Percentiles rank a stretch among this genome's conserved stretches.
These are phyloP conservation scores for Drosophila miranda DNA, from an alignment of 1,140 invertebrate species.

Conservation along the genomic window DNA sequence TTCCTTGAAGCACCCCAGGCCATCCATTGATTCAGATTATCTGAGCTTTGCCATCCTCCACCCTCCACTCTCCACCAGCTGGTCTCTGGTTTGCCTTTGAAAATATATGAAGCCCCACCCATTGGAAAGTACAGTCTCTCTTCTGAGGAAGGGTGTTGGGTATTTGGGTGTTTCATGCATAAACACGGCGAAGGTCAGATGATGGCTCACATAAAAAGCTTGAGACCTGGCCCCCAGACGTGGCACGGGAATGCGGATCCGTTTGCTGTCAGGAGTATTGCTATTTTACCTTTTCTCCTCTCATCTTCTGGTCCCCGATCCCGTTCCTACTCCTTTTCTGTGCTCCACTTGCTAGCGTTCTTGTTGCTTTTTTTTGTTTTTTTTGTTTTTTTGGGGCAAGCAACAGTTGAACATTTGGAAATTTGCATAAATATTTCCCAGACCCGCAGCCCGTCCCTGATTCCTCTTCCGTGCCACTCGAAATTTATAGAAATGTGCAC, in stretches of 20 bases:
- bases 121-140: too few species aligned
- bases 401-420: conserved; percentile 76
- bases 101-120: too few species aligned
- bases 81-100: background rate
- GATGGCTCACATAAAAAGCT: conserved; percentile 46
- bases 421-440: conserved; percentile 72
- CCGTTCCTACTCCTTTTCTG: too few species aligned
- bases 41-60: background rate
- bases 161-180: conserved; percentile 41
- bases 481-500: conserved; percentile 76
- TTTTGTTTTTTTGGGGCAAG: conserved; percentile 13
- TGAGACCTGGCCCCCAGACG: conserved; percentile 6
- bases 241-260: background rate
- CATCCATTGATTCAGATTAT: background rate
- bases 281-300: conserved; percentile 21
- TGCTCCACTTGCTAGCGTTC: background rate
- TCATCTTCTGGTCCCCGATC: background rate
- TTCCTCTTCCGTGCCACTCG: conserved; percentile 35
- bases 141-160: background rate
- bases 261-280: conserved; percentile 2
- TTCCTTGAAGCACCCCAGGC: too few species aligned
- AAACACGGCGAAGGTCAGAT: conserved; percentile 59
- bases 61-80: background rate
- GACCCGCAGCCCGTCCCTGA: background rate
- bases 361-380: background rate